Percentiles rank a stretch among this genome's conserved stretches.
These are phyloP conservation scores for Calosoma granatense DNA, from an alignment of 1,140 invertebrate species.

Conservation along the genomic window DNA sequence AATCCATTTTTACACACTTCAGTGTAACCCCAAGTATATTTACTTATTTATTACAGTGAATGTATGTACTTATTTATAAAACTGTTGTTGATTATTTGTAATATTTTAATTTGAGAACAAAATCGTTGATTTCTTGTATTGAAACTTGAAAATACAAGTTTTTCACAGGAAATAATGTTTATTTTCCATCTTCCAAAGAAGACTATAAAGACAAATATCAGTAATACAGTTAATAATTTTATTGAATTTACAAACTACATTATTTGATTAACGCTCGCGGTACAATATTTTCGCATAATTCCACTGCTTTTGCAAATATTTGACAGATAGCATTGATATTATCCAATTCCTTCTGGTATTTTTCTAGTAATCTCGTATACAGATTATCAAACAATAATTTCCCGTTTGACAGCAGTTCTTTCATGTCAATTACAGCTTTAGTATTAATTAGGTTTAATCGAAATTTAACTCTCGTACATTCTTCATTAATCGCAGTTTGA, in stretches of 20 bases:
- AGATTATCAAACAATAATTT: conserved; percentile 33
- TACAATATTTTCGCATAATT: conserved; percentile 31
- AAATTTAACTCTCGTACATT: conserved; percentile 37
- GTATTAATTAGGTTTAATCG: conserved; percentile 35
- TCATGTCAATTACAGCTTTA: conserved; percentile 36
- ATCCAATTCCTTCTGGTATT: not conserved
- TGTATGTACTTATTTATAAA: not conserved
- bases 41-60: no score
- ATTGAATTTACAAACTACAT: no score
- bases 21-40: no score
- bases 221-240: no score
- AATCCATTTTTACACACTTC: no score
- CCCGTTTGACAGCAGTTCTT: conserved; percentile 35
- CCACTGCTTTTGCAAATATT: conserved; percentile 44
- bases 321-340: no score
- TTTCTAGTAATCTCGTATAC: not conserved
- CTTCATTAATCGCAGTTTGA: conserved; percentile 40
- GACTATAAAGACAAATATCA: no score
- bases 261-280: conserved; percentile 21
- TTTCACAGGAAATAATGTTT: not conserved
- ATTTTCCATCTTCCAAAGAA: no score
- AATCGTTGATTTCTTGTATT: no score
- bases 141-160: not conserved
- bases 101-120: not conserved
- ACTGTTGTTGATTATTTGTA: not conserved